Evolutionary conservation across 2,888 invertebrate species (phyloP).

Genomic region (Meghimatium bilineatum): DNA sequence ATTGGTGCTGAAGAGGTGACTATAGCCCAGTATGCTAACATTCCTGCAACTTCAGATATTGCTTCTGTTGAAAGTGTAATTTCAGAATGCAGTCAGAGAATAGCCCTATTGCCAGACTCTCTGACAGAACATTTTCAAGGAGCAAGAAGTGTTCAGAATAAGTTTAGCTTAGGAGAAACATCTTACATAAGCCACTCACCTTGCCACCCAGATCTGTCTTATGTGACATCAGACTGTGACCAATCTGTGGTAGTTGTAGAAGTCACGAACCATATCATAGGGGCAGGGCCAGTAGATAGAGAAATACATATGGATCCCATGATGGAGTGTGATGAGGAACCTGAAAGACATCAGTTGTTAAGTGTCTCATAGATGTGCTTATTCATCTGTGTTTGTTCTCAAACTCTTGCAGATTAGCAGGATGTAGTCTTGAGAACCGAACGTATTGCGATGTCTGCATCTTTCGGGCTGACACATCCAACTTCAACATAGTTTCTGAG

Average conservation of each 20-base stretch:
- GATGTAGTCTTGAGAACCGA: too few relatives aligned
- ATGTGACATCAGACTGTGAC: neutral
- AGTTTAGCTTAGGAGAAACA: slow-evolving; percentile 30
- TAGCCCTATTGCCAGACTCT: neutral
- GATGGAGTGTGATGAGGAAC: slow-evolving; percentile 61
- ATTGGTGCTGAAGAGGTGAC: slow-evolving; percentile 45
- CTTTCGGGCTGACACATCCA: too few relatives aligned
- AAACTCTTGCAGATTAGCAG: too few relatives aligned
- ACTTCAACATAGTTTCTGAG: too few relatives aligned
- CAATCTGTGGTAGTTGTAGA: slow-evolving; percentile 10
- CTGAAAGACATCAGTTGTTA: slow-evolving; percentile 37
- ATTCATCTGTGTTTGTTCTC: too few relatives aligned
- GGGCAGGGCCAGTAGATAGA: slow-evolving; percentile 7
- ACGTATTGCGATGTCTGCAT: too few relatives aligned
- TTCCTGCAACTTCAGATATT: neutral
- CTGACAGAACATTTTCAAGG: neutral
- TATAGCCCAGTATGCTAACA: slow-evolving; percentile 18
- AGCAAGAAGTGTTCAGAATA: slow-evolving; percentile 5
- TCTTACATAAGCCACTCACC: slow-evolving; percentile 24
- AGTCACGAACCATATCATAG: slow-evolving; percentile 14
- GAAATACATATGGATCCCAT: slow-evolving; percentile 58
- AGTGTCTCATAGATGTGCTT: neutral
- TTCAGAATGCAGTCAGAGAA: neutral
- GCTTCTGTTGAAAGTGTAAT: neutral
- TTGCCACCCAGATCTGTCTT: slow-evolving; percentile 1